Evolutionary conservation across 2,113 vertebrate genomes (phyloP).

Genomic region (Nycticryphes semicollaris): DNA sequence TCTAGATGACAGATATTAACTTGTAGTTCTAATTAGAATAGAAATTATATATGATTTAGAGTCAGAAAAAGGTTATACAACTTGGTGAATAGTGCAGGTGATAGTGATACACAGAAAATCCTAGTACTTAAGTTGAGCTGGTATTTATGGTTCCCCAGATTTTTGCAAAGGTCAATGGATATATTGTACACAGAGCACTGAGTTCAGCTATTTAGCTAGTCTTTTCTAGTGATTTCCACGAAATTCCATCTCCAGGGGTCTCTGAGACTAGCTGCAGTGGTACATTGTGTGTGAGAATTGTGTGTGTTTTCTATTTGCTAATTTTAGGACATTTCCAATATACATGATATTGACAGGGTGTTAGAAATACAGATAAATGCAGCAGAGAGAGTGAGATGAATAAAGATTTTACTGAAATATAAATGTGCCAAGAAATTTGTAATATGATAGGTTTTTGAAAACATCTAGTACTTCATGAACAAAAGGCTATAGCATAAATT

Average conservation of each 20-base stretch:
- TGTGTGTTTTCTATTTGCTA: background rate
- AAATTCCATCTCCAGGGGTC: background rate
- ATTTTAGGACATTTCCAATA: background rate
- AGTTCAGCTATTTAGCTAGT: background rate
- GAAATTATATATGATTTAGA: background rate
- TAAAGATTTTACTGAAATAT: background rate
- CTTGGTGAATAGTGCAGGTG: background rate
- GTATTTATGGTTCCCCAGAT: background rate
- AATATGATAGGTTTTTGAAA: background rate
- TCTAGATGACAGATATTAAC: background rate
- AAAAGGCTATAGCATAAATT: background rate
- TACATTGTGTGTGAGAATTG: accelerated
- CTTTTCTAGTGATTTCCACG: background rate
- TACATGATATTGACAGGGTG: background rate
- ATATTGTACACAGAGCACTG: background rate
- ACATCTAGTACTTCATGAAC: background rate
- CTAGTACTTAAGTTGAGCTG: background rate
- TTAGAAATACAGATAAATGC: background rate
- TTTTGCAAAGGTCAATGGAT: background rate
- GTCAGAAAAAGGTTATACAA: background rate
- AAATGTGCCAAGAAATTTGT: background rate
- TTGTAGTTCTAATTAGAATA: background rate
- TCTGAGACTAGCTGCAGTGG: background rate
- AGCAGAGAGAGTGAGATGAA: background rate
- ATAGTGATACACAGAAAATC: background rate